These are phyloP conservation scores for Limnephilus rhombicus DNA, from an alignment of 2,888 invertebrate species.

Conservation along the genomic window DNA sequence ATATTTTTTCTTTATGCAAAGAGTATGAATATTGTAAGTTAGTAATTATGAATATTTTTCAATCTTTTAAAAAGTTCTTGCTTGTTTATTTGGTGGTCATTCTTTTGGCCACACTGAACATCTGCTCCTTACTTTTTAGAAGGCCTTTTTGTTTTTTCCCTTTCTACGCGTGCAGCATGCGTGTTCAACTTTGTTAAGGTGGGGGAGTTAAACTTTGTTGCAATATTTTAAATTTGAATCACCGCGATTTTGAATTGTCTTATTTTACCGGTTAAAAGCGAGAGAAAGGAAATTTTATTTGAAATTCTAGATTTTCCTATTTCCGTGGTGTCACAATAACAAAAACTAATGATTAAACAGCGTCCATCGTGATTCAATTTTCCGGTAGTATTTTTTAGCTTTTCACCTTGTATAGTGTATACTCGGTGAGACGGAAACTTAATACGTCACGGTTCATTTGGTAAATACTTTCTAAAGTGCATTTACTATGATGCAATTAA, in stretches of 20 bases:
- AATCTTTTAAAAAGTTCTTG: background rate
- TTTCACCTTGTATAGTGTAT: background rate
- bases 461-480: background rate
- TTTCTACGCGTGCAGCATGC: slow-evolving; percentile 23
- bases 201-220: background rate
- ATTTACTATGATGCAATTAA: background rate
- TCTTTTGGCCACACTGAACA: slow-evolving; percentile 19
- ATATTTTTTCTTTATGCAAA: background rate
- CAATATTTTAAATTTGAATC: background rate
- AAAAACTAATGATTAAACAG: background rate
- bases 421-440: background rate
- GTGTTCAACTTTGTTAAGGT: background rate
- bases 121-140: slow-evolving; percentile 31
- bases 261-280: background rate
- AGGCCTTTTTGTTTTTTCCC: slow-evolving; percentile 5
- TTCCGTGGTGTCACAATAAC: background rate
- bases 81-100: background rate
- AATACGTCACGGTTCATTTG: background rate
- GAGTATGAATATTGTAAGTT: background rate
- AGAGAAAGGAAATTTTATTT: background rate
- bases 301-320: background rate
- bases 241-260: background rate
- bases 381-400: background rate
- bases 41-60: background rate
- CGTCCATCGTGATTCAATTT: background rate